Evolutionary conservation across 2,797 vertebrate species (phyloP).

Genomic region (Channa striata): DNA sequence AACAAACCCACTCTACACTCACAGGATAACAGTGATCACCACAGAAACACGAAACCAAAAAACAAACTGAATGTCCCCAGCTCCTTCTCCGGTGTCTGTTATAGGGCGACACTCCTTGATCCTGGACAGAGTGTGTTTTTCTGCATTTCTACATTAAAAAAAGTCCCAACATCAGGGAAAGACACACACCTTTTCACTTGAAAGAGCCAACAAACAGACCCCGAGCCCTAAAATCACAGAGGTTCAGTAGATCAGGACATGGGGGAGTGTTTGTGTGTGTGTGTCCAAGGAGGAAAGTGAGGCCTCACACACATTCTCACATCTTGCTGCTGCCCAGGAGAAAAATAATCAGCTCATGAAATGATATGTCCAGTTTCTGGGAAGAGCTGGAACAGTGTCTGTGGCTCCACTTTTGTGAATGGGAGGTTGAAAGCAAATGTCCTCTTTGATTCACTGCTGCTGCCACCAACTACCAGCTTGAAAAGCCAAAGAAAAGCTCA

Average conservation of each 20-base stretch:
- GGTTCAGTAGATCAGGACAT: slow-evolving; percentile 3
- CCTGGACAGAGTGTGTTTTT: not conserved
- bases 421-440: not conserved
- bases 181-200: not conserved
- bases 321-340: not conserved
- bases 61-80: no score
- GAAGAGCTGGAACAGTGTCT: not conserved
- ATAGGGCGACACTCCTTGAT: not conserved
- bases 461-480: not conserved
- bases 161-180: not conserved
- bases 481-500: not conserved
- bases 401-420: not conserved
- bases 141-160: not conserved
- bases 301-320: not conserved
- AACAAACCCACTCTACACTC: not conserved
- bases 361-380: slow-evolving; percentile 7
- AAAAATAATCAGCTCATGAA: slow-evolving; percentile 13
- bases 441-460: not conserved
- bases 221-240: not conserved
- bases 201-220: not conserved
- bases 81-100: not conserved
- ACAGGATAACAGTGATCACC: not conserved
- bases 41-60: not conserved
- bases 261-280: not conserved
- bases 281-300: slow-evolving; percentile 10